Percentiles rank a stretch among this genome's conserved stretches.
Evolutionary conservation across 1,140 invertebrate species (phyloP).

Genomic region (Aphidius gifuensis): DNA sequence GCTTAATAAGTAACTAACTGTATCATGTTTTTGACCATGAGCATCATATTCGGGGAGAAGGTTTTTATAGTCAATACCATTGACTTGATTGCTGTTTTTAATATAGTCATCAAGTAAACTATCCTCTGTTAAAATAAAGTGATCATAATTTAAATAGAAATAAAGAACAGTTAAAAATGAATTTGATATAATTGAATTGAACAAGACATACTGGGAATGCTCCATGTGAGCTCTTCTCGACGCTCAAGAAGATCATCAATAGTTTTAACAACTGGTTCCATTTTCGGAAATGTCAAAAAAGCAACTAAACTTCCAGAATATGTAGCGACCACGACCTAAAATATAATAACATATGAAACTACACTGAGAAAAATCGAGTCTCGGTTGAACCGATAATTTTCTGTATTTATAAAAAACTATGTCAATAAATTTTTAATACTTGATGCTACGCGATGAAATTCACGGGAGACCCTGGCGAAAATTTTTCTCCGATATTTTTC

Average conservation of each 20-base stretch:
- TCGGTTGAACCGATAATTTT: no score
- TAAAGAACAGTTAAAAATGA: no score
- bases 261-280: slow-evolving; percentile 72
- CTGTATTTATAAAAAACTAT: no score
- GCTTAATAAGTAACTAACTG: slow-evolving; percentile 44
- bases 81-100: slow-evolving; percentile 55
- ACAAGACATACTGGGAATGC: slow-evolving; percentile 52
- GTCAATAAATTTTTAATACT: no score
- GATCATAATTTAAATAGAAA: no score
- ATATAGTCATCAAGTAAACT: slow-evolving; percentile 73
- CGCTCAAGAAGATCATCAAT: slow-evolving; percentile 68
- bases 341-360: no score
- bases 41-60: slow-evolving; percentile 34
- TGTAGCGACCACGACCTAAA: slow-evolving; percentile 69
- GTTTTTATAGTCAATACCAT: slow-evolving; percentile 43
- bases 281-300: slow-evolving; percentile 87
- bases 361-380: no score
- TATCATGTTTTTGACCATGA: slow-evolving; percentile 44
- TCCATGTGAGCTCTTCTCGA: slow-evolving; percentile 67
- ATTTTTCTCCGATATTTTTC: no score
- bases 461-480: no score
- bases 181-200: no score
- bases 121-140: slow-evolving; percentile 46
- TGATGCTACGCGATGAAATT: no score
- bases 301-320: slow-evolving; percentile 92